Evolutionary conservation across 2,113 vertebrate genomes (phyloP), one percentile per base, ranked within the genome.

Genomic region (Spea multiplicata): DNA sequence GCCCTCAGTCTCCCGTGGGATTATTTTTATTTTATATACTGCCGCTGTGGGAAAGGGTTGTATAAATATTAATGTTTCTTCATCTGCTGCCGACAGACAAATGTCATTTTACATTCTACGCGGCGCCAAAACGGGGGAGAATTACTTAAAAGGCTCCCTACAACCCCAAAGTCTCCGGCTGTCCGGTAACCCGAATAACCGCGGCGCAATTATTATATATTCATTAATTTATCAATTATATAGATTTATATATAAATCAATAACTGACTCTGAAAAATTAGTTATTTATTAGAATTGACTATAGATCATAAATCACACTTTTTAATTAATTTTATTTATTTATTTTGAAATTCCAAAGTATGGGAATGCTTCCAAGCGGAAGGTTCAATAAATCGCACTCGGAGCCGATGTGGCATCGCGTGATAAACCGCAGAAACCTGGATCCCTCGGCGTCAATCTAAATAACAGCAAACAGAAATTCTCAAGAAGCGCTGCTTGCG

Each of bases 351-450:
- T 89, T 88, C 86, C 86, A 78, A 87, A 84, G 84, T 85, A 86
- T 78, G 45, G 83, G 84, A 52, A 84, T 72, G 85, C 86, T 88
- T 86, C 87, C 85, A 86, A 85, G 87, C 86, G 88, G 83, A 88
- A 86, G 89, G 90, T 88, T 88, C 86, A 30, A 30, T 30, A 30
- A 87, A 88, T 90, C 86, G 88, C 84, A 84, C 85, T 85, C 87
- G 84, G 86, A 87, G 86, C 83, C 89, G 86, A 90, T 82, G 83
- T 88, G 89, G 86, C 85, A 73, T 83, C 86, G 85, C 70, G 87
- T 88, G 91, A 89, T 91, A 88, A 89, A 88, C 84, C 81, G 83
- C 0, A 12, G 84, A 86, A 84, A 82, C 66, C 74, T 78, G 83
- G 83, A 84, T 64, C 83, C 83, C 46, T 65, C 84, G 82, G 79